Evolutionary conservation across 2,113 vertebrate species (phyloP).

Genomic region (Trachemys scripta): DNA sequence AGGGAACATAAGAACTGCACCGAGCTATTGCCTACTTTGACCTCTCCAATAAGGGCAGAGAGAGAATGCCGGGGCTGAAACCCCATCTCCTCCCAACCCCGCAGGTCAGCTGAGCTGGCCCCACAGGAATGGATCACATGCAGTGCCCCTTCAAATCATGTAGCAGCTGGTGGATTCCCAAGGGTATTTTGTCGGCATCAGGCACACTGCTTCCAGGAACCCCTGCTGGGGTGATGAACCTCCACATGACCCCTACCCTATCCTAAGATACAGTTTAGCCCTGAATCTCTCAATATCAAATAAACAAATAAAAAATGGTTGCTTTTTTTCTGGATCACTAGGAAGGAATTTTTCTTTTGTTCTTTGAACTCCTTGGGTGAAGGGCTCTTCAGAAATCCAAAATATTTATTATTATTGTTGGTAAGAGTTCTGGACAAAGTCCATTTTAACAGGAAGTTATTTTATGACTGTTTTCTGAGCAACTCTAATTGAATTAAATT

Average conservation of each 20-base stretch:
- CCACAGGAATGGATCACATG: background rate
- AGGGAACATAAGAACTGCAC: background rate
- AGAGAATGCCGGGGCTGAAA: background rate
- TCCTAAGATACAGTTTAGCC: background rate
- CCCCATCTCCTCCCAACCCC: background rate
- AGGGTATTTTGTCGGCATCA: background rate
- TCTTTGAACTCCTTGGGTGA: slow-evolving; percentile 8
- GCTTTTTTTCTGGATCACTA: background rate
- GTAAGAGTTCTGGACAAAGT: slow-evolving; percentile 6
- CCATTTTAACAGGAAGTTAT: slow-evolving; percentile 29
- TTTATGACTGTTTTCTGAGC: background rate
- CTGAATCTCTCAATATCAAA: background rate
- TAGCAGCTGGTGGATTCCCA: accelerated
- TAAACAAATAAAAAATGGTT: background rate
- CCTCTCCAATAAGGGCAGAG: background rate
- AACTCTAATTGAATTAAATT: background rate
- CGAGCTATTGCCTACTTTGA: background rate
- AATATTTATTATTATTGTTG: slow-evolving; percentile 11
- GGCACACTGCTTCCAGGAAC: background rate
- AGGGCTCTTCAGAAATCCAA: background rate
- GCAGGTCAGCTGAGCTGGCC: background rate
- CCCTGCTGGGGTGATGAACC: accelerated
- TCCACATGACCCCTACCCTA: background rate
- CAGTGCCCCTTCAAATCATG: background rate
- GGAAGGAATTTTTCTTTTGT: slow-evolving; percentile 24